phyloP scores from a whole-genome alignment of 1,140 invertebrate species.

The Rhyacophila brunnea region DNA sequence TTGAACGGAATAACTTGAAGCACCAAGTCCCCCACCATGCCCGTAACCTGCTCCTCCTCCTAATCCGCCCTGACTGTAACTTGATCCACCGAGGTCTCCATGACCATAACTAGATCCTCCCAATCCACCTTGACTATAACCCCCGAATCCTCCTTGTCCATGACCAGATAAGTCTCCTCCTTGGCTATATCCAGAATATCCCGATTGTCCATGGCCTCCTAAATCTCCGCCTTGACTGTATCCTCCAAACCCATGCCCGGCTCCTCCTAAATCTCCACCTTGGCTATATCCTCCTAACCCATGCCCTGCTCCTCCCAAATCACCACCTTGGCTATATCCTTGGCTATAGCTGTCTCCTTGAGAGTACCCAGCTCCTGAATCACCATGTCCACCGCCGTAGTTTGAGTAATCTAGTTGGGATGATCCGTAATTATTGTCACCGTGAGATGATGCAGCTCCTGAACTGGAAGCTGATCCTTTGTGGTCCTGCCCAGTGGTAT shows the following conservation, averaged over 20 bases:
- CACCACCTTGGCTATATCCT: not conserved
- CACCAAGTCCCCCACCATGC: not conserved
- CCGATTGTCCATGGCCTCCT: not conserved
- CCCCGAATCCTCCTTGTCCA: slow-evolving; percentile 5
- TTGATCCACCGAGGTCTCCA: slow-evolving; percentile 10
- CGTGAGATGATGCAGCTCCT: not conserved
- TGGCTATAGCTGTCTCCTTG: not conserved
- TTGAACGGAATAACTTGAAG: slow-evolving; percentile 19
- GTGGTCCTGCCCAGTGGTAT: not conserved
- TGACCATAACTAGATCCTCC: not conserved
- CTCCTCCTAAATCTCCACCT: not conserved
- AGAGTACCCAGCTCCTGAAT: not conserved
- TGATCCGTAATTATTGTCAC: too few species aligned
- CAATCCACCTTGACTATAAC: slow-evolving; percentile 1
- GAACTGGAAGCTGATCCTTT: not conserved
- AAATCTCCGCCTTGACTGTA: not conserved
- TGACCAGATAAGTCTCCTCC: not conserved
- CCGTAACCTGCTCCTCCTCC: slow-evolving; percentile 4
- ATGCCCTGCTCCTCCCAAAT: not conserved
- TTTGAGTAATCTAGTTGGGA: too few species aligned
- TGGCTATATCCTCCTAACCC: not conserved
- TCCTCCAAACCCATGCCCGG: not conserved
- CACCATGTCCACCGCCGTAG: slow-evolving; percentile 6
- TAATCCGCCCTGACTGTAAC: slow-evolving; percentile 13
- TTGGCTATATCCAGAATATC: not conserved